phyloP scores from a whole-genome alignment of 2,888 invertebrate genomes.

The Deroplatys truncata region DNA sequence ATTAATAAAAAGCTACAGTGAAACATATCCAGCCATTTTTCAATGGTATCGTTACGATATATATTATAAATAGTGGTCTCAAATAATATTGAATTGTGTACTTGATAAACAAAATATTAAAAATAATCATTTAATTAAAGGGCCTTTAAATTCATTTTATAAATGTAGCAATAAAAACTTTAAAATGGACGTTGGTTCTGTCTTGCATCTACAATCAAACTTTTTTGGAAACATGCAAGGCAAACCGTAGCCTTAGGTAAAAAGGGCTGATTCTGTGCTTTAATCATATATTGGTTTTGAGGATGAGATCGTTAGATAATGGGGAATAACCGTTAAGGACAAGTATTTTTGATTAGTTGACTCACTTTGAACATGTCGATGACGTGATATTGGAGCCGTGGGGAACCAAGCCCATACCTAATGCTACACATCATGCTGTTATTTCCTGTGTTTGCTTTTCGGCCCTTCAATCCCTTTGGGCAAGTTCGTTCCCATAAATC shows the following conservation, averaged over 20 bases:
- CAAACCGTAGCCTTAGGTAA: not conserved
- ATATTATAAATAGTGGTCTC: no score
- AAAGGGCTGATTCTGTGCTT: not conserved
- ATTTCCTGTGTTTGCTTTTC: not conserved
- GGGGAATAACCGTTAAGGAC: not conserved
- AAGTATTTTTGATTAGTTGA: not conserved
- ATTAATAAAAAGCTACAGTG: no score
- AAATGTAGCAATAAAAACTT: no score
- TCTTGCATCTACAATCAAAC: no score
- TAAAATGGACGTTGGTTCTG: no score
- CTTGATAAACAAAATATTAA: no score
- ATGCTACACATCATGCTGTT: not conserved
- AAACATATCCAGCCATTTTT: no score
- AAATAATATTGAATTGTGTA: no score
- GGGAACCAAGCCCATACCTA: not conserved
- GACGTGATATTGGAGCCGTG: not conserved
- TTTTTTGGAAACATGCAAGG: not conserved
- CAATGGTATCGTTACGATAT: no score
- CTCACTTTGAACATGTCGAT: not conserved
- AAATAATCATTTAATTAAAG: no score
- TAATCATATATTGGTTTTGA: not conserved
- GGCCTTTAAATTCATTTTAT: no score
- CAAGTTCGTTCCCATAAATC: not conserved
- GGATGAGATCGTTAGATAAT: not conserved
- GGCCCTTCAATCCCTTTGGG: not conserved